These are phyloP conservation scores for Gymnothorax javanicus DNA, from an alignment of 2,797 vertebrate species.

Conservation along the genomic window DNA sequence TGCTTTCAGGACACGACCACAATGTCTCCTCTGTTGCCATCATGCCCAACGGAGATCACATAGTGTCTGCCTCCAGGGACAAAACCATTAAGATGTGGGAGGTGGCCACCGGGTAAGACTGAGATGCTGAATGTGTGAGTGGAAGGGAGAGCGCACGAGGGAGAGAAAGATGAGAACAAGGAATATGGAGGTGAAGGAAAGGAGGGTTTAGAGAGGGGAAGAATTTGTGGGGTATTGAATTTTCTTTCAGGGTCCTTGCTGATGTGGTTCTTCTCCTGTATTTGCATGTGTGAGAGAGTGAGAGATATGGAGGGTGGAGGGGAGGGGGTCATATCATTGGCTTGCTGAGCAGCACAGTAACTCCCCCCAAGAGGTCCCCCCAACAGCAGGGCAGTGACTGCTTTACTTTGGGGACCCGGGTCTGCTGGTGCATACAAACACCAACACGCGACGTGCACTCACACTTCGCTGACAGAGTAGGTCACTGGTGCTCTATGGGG, in stretches of 20 bases:
- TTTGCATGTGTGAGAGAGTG: too few relatives aligned
- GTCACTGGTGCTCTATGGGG: too few relatives aligned
- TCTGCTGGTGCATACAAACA: not conserved
- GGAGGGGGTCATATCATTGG: not conserved
- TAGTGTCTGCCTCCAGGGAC: constrained; percentile 98
- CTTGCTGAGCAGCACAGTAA: not conserved
- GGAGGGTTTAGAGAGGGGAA: not conserved
- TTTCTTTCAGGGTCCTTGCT: too few relatives aligned
- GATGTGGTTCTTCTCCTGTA: too few relatives aligned
- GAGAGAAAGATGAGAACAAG: not conserved
- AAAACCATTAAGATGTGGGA: constrained; percentile 99
- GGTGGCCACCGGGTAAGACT: constrained; percentile 94
- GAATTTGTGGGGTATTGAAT: too few relatives aligned
- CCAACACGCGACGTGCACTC: not conserved
- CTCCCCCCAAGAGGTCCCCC: not conserved
- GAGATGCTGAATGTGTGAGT: not conserved
- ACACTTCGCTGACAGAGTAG: too few relatives aligned
- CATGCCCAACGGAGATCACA: constrained; percentile 99
- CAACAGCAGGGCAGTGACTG: not conserved
- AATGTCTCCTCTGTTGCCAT: constrained; percentile 99
- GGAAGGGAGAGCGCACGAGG: not conserved
- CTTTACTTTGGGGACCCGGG: not conserved
- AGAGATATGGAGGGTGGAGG: too few relatives aligned
- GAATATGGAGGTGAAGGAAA: not conserved
- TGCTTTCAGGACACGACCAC: constrained; percentile 89